Evolutionary conservation across 2,888 invertebrate genomes (phyloP).

Genomic region (Nezara viridula): DNA sequence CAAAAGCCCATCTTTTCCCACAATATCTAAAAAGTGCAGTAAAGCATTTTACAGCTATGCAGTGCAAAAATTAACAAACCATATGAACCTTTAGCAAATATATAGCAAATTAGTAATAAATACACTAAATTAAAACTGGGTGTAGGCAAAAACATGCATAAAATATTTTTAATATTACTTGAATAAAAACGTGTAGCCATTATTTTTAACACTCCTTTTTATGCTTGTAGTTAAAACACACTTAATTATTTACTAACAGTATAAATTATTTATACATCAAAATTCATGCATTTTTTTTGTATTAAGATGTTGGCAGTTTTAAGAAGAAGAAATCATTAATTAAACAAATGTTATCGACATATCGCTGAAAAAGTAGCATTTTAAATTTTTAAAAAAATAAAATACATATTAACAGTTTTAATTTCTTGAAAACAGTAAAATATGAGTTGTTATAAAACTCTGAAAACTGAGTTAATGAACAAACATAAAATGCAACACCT

Average conservation of each 20-base stretch:
- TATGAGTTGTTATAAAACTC: conserved; percentile 21
- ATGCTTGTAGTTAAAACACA: conserved; percentile 11
- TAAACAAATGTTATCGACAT: conserved; percentile 2
- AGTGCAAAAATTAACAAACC: conserved; percentile 1
- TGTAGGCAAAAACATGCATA: conserved; percentile 16
- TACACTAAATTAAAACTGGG: not conserved
- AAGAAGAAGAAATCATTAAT: not conserved
- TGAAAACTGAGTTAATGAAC: conserved; percentile 35
- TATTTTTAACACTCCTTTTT: conserved; percentile 41
- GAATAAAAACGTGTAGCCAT: not conserved
- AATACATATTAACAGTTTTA: not conserved
- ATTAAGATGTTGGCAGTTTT: conserved; percentile 6
- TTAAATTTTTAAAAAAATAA: not conserved
- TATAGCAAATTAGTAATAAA: not conserved
- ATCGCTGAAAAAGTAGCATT: conserved; percentile 1
- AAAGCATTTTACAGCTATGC: conserved; percentile 58
- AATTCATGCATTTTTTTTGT: conserved; percentile 1
- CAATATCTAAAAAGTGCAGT: conserved; percentile 64
- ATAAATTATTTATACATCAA: not conserved
- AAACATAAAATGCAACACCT: conserved; percentile 38
- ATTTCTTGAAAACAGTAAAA: conserved; percentile 40
- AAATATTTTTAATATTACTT: not conserved
- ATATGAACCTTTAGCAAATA: conserved; percentile 2
- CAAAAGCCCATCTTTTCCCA: conserved; percentile 63
- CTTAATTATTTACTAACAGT: not conserved